Evolutionary conservation across 92 coral and sea anemone species (phyloP).

Genomic region (Phymanthus crucifer): DNA sequence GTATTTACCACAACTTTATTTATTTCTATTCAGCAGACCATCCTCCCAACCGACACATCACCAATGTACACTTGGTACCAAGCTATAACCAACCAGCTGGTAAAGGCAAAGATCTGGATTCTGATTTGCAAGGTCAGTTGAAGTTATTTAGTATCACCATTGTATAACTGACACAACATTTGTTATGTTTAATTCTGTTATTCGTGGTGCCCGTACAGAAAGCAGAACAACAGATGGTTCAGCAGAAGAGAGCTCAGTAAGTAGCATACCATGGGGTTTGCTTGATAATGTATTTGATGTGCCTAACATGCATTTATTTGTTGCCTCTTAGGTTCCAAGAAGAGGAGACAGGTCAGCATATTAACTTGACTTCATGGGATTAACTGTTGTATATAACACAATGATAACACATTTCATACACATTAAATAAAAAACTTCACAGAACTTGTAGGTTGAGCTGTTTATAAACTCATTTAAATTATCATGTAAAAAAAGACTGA

Average conservation of each 20-base stretch:
- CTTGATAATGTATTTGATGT: background rate
- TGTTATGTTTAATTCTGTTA: background rate
- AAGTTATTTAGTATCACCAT: background rate
- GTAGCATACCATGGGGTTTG: background rate
- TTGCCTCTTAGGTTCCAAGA: constrained; percentile 10
- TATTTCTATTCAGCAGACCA: background rate
- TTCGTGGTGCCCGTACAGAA: background rate
- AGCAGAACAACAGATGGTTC: constrained; percentile 52
- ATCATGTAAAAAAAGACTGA: no score
- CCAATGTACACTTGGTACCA: constrained; percentile 32
- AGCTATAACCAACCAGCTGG: constrained; percentile 31
- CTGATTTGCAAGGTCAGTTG: background rate
- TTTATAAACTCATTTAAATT: no score
- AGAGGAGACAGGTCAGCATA: constrained; percentile 22
- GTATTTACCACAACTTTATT: background rate
- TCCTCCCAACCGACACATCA: constrained; percentile 15
- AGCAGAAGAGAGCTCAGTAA: constrained; percentile 61
- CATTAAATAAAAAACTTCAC: no score
- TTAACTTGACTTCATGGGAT: background rate
- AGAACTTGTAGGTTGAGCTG: no score
- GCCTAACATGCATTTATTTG: background rate
- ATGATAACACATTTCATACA: no score
- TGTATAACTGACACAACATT: no score
- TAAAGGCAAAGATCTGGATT: constrained; percentile 29
- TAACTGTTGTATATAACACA: no score